Evolutionary conservation across 1,140 invertebrate species (phyloP).

Genomic region (Drosophila pseudoananassae): DNA sequence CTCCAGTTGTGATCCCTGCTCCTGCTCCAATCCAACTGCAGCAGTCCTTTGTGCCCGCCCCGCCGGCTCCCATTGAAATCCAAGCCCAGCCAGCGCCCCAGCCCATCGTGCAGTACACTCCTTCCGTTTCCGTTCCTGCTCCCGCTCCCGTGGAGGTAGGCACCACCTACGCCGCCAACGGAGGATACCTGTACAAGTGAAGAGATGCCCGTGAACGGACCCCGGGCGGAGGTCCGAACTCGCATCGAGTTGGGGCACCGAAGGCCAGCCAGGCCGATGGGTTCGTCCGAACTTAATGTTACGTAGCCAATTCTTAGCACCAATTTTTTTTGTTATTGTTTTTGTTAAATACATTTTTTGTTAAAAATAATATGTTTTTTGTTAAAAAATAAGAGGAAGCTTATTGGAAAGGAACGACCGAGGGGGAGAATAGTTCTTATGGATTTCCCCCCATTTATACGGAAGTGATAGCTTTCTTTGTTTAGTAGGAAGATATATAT

Average conservation of each 20-base stretch:
- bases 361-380: constrained; percentile 33
- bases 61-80: constrained; percentile 28
- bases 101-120: constrained; percentile 32
- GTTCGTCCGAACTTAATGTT: constrained; percentile 41
- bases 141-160: constrained; percentile 23
- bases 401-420: background rate
- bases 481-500: background rate
- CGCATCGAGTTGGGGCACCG: constrained; percentile 41
- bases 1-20: constrained; percentile 17
- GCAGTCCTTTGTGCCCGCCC: constrained; percentile 56
- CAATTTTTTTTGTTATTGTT: constrained; percentile 34
- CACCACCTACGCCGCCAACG: constrained; percentile 64
- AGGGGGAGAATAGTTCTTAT: background rate
- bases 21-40: constrained; percentile 45
- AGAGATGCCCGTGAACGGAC: constrained; percentile 62
- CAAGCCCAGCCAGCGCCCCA: constrained; percentile 22
- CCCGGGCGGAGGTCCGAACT: constrained; percentile 50
- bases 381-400: constrained; percentile 14
- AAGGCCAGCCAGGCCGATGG: constrained; percentile 18
- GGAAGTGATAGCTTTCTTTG: background rate
- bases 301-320: constrained; percentile 71
- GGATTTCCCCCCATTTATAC: too few relatives aligned
- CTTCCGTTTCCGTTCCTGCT: background rate
- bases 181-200: constrained; percentile 68
- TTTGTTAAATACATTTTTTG: constrained; percentile 30